These are phyloP conservation scores for Drosophila erecta DNA, from an alignment of 1,140 invertebrate genomes.

Conservation along the genomic window DNA sequence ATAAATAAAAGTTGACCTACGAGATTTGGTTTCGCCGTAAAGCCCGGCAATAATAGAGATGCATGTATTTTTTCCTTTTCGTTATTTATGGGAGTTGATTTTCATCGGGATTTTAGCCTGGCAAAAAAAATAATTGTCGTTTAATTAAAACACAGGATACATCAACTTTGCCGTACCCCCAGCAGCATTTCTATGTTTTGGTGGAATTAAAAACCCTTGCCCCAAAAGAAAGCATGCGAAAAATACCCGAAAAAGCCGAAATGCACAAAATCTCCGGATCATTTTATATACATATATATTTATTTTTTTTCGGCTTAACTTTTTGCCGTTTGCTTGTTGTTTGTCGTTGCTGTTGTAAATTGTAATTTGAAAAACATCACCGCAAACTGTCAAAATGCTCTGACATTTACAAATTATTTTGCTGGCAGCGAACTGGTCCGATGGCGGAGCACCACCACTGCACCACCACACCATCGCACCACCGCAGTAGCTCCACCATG, in stretches of 20 bases:
- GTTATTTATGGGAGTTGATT: constrained; percentile 4
- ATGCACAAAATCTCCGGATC: constrained; percentile 38
- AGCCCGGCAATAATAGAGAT: neutral
- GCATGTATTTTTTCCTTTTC: neutral
- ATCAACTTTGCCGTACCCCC: constrained; percentile 4
- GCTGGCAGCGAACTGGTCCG: constrained; percentile 69
- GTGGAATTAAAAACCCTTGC: constrained; percentile 15
- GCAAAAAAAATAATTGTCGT: constrained; percentile 6
- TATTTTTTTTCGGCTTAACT: constrained; percentile 44
- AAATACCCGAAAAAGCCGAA: constrained; percentile 3
- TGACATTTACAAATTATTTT: constrained; percentile 83
- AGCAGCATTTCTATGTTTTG: constrained; percentile 13
- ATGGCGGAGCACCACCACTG: constrained; percentile 27
- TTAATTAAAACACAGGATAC: constrained; percentile 30
- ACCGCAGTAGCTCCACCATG: constrained; percentile 10
- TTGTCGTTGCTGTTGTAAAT: constrained; percentile 69
- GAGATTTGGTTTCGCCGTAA: constrained; percentile 15
- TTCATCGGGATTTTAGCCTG: constrained; percentile 1
- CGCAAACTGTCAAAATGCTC: constrained; percentile 82
- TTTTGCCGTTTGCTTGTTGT: constrained; percentile 33
- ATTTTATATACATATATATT: constrained; percentile 26
- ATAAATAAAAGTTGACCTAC: constrained; percentile 31
- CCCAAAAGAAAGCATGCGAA: neutral
- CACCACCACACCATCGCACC: constrained; percentile 15
- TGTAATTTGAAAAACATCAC: constrained; percentile 83